Evolutionary conservation across 1,140 invertebrate species (phyloP).

Genomic region (Dendrolimus punctatus): DNA sequence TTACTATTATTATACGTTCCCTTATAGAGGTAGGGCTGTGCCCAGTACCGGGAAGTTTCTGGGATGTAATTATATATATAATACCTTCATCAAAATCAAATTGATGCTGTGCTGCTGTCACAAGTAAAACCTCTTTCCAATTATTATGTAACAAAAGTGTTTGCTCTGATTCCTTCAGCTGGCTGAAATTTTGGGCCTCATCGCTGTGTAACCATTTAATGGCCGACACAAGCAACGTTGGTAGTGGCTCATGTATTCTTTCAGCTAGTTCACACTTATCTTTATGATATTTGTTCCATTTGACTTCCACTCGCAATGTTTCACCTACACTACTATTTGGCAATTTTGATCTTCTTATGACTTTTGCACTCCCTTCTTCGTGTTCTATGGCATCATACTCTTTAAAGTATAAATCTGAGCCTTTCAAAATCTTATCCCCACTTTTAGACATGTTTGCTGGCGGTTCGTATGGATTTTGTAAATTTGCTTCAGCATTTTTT

Average conservation of each 20-base stretch:
- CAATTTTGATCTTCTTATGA: slow-evolving; percentile 4
- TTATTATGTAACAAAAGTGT: slow-evolving; percentile 81
- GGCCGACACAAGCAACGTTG: slow-evolving; percentile 83
- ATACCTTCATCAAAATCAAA: slow-evolving; percentile 82
- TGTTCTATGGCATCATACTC: too few relatives aligned
- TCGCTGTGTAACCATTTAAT: slow-evolving; percentile 86
- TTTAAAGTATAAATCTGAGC: too few relatives aligned
- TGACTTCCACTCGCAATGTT: slow-evolving; percentile 12
- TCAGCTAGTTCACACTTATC: slow-evolving; percentile 64
- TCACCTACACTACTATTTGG: slow-evolving; percentile 12
- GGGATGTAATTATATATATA: background rate
- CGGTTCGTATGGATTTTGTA: slow-evolving; percentile 13
- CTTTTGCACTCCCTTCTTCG: too few relatives aligned
- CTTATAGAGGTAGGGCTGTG: too few relatives aligned
- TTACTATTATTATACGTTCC: too few relatives aligned
- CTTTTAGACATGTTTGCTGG: slow-evolving; percentile 13
- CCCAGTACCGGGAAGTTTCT: too few relatives aligned
- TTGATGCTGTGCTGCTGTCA: slow-evolving; percentile 86
- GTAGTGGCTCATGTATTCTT: slow-evolving; percentile 79
- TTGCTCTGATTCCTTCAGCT: slow-evolving; percentile 82
- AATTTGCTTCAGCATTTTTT: slow-evolving; percentile 7
- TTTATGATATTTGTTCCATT: slow-evolving; percentile 6
- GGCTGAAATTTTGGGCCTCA: slow-evolving; percentile 76
- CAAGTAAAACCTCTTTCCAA: slow-evolving; percentile 89
- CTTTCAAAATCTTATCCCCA: slow-evolving; percentile 4